phyloP scores from a whole-genome alignment of 35 echinoderm and acorn worm genomes.

The Nesometra sesokonis region DNA sequence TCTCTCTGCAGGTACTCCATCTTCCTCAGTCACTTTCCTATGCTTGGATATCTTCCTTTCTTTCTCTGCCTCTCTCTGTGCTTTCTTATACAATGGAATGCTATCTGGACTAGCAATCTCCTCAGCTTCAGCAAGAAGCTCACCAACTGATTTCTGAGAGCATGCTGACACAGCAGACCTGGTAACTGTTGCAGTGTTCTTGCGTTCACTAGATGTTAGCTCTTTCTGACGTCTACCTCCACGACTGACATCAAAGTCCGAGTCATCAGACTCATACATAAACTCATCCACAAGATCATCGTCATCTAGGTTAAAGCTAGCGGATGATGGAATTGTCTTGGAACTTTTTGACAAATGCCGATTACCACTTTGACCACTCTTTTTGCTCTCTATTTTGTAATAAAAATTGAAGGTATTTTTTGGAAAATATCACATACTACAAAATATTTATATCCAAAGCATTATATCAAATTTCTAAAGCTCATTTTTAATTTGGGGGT shows the following conservation, averaged over 20 bases:
- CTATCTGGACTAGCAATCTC: conserved; percentile 77
- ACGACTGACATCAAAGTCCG: background rate
- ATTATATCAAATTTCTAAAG: too few relatives aligned
- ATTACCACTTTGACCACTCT: background rate
- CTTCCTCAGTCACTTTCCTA: background rate
- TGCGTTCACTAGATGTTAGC: background rate
- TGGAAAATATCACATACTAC: too few relatives aligned
- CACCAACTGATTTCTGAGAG: conserved; percentile 72
- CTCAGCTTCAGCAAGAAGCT: conserved; percentile 76
- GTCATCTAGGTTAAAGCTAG: background rate
- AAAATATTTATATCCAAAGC: too few relatives aligned
- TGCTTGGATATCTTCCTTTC: conserved; percentile 1
- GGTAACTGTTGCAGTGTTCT: conserved; percentile 2
- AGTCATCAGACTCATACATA: background rate
- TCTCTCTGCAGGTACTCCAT: conserved; percentile 37
- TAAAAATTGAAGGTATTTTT: too few relatives aligned
- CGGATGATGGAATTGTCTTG: background rate
- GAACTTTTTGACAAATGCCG: background rate
- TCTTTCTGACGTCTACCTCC: background rate
- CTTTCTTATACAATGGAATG: conserved; percentile 55
- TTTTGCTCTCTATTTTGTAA: background rate
- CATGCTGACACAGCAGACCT: conserved; percentile 43
- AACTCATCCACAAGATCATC: background rate
- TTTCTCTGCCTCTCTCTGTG: background rate
- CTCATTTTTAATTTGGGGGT: too few relatives aligned